These are phyloP conservation scores for Mormyrus lacerda DNA, from an alignment of 2,113 vertebrate species.

Conservation along the genomic window DNA sequence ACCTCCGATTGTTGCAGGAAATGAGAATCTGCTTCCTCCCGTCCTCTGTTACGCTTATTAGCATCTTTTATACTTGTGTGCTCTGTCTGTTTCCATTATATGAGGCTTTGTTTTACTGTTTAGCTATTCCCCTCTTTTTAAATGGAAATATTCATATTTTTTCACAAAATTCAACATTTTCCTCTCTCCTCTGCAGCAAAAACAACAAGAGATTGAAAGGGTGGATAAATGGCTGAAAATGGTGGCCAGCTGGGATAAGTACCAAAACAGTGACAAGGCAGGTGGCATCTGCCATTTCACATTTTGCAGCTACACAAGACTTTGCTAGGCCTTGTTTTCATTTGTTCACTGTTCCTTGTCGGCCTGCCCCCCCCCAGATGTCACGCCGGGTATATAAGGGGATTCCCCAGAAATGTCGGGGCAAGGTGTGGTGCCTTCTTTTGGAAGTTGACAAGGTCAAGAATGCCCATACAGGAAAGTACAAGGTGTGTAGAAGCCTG, in stretches of 20 bases:
- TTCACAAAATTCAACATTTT: neutral
- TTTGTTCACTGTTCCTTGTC: neutral
- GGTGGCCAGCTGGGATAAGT: constrained; percentile 85
- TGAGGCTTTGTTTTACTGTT: neutral
- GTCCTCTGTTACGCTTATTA: neutral
- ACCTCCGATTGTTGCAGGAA: neutral
- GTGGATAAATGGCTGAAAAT: constrained; percentile 90
- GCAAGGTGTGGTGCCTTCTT: constrained; percentile 81
- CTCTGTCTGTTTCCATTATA: neutral
- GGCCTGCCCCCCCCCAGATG: constrained; percentile 56
- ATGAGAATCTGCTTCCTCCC: neutral
- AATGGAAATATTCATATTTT: neutral
- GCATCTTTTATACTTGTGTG: neutral
- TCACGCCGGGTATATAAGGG: constrained; percentile 84
- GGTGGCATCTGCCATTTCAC: constrained; percentile 1
- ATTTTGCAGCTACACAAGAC: neutral
- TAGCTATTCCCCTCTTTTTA: neutral
- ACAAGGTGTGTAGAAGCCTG: constrained; percentile 58
- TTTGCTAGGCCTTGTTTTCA: no score
- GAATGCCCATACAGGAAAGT: constrained; percentile 71
- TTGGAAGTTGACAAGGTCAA: constrained; percentile 76
- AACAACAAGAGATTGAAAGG: constrained; percentile 74
- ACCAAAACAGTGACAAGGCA: constrained; percentile 82
- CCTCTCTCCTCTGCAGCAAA: constrained; percentile 59
- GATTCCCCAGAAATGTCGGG: constrained; percentile 80